These are phyloP conservation scores for Andrena marginata DNA, from an alignment of 2,888 invertebrate genomes.

Conservation along the genomic window DNA sequence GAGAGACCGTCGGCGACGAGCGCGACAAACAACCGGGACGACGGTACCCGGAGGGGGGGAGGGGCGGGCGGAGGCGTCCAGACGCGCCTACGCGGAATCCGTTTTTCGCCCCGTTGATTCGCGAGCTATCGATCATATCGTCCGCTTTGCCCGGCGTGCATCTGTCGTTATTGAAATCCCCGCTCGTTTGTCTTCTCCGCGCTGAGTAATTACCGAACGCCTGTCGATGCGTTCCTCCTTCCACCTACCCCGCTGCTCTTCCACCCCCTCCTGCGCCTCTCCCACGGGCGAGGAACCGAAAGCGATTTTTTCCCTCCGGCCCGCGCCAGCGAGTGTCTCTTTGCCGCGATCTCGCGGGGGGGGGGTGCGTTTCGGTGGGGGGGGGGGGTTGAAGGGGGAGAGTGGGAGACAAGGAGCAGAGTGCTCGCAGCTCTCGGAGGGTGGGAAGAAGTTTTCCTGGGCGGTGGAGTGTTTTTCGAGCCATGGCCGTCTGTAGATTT, in stretches of 20 bases:
- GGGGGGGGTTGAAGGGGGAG: too few relatives aligned
- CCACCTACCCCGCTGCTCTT: not conserved
- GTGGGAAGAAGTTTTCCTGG: too few relatives aligned
- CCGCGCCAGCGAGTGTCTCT: too few relatives aligned
- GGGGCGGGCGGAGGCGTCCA: not conserved
- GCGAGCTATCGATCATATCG: conserved; percentile 55
- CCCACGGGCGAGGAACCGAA: not conserved
- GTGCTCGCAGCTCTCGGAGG: too few relatives aligned
- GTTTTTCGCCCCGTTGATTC: conserved; percentile 58
- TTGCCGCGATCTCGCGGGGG: too few relatives aligned
- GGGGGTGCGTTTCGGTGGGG: too few relatives aligned
- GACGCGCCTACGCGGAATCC: conserved; percentile 35
- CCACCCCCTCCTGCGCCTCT: not conserved
- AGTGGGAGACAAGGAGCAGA: too few relatives aligned
- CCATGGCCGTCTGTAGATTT: too few relatives aligned
- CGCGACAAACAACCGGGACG: conserved; percentile 42
- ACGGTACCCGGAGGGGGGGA: conserved; percentile 12
- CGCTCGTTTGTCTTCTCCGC: conserved; percentile 58
- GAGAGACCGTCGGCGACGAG: conserved; percentile 42
- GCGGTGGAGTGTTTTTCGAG: too few relatives aligned
- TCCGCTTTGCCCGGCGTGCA: conserved; percentile 41
- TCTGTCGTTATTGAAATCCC: conserved; percentile 59
- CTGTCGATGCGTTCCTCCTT: conserved; percentile 36
- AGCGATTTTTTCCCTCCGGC: not conserved
- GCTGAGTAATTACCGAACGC: conserved; percentile 60